Base-by-base conservation (phyloP, 2,113 vertebrate species). In the Sander vitreus region DNA sequence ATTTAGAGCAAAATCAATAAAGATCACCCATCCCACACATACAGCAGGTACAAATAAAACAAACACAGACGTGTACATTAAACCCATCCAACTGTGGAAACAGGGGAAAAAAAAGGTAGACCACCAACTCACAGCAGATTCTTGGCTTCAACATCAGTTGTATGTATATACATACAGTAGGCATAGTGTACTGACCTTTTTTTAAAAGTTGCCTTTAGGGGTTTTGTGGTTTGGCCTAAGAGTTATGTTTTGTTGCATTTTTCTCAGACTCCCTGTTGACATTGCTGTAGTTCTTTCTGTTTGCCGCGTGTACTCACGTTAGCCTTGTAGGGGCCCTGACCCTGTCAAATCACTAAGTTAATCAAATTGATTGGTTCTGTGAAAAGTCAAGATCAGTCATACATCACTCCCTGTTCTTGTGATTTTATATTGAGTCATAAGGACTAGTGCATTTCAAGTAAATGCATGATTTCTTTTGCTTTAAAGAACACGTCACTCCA, bases 161-260 rank as follows among this genome's bases (percentile, higher is more conserved):
- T 60, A 4, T 36, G 30, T 53, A 82, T 69, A 73, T 66, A 25
- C 36, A 6, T 4, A 9, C 18, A 59, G 65, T 0, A 7, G 36
- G 55, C 54, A 27, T 53, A 16, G 47, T 51, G 51, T 58, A n/a
- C 33, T 47, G 62, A 77, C 30, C 77, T 81, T 54, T 12, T 36
- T 36, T 10, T 33, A 5, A 5, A 70, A 81, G 48, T 23, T n/a
- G 11, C 47, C 69, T 68, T 60, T 16, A 25, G 45, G 39, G 50
- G n/a, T 47, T 85, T 75, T 76, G 82, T 76, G 76, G 73, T 63
- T 84, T 82, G 58, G 71, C 50, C 12, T 1, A 1, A 4, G 16
- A 48, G 21, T 47, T 69, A 7, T 78, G 12, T 66, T 65, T 62
- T 50, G 58, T 33, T 59, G 33, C 30, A 25, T 63, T 64, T 77